Evolutionary conservation across 2,888 invertebrate genomes (phyloP).

Genomic region (Omphaloscelis lunosa): DNA sequence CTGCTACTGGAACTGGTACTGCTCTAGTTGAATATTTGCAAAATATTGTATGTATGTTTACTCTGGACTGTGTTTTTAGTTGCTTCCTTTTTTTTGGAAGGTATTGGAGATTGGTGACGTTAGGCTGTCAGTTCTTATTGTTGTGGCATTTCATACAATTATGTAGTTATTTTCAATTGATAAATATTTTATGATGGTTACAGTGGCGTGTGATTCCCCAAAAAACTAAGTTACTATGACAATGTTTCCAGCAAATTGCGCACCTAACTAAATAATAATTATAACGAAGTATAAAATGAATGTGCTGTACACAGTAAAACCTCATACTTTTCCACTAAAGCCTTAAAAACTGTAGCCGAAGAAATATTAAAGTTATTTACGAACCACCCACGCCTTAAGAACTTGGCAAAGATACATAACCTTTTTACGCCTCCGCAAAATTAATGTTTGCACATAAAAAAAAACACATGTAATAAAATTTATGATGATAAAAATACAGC

Average conservation of each 20-base stretch:
- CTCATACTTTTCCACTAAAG: conserved; percentile 45
- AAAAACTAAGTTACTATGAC: background rate
- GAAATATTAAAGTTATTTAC: conserved; percentile 63
- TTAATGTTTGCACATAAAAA: conserved; percentile 62
- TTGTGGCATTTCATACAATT: background rate
- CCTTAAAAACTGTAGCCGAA: conserved; percentile 55
- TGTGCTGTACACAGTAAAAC: conserved; percentile 23
- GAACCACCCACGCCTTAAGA: conserved; percentile 47
- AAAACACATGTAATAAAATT: conserved; percentile 48
- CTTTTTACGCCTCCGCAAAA: conserved; percentile 58
- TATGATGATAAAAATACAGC: conserved; percentile 56
- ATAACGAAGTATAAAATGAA: background rate
- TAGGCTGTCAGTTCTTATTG: conserved; percentile 10
- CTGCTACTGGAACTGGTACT: conserved; percentile 54
- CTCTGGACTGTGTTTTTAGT: conserved; percentile 30
- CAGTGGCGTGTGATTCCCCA: background rate
- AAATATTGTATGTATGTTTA: conserved; percentile 50
- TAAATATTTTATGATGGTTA: background rate
- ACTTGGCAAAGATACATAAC: conserved; percentile 60
- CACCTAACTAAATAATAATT: conserved; percentile 35
- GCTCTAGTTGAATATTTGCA: conserved; percentile 54
- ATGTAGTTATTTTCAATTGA: background rate
- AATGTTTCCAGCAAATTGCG: conserved; percentile 9
- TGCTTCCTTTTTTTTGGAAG: conserved; percentile 30
- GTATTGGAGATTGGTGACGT: conserved; percentile 27